Base-by-base conservation (phyloP, 1,140 invertebrate species). In the Drosophila miranda region DNA sequence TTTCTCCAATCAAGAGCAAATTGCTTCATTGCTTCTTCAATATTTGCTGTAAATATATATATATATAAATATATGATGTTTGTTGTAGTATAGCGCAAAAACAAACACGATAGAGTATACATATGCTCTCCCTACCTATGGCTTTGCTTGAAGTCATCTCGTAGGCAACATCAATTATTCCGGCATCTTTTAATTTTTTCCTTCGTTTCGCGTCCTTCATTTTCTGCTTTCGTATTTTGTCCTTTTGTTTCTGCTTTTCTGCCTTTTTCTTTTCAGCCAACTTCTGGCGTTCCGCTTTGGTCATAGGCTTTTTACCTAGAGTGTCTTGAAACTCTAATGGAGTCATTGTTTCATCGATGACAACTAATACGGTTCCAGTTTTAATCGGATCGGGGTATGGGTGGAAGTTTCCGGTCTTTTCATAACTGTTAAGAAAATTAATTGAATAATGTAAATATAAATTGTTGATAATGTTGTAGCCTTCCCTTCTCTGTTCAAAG, bases 351-450 rank as follows among this genome's bases (percentile, higher is more conserved):
- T 94, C 90, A 41, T 92, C 93, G 2, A 92, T 92, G 2, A 92
- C 86, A 26, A 94, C 91, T 16, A 93, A 44, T 11, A 93, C 79
- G 2, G 92, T 92, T 13, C 94, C 94, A 8, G 93, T 93, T 57
- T 91, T 89, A 4, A 92, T 69, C 13, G 90, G 91, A 23, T 91
- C 74, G 34, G 94, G 94, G 75, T 92, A 93, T 6, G 90, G 89
- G 60, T 93, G 92, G 54, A 94, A 94, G 43, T 91, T 90, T 34
- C 90, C 91, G 0, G 92, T 68, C 49, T 90, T 86, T 1, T 91
- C 62, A 81, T 93, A 94, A 71, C 90, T 91, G 16, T 28, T 38
- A 2, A 38, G 3, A 11, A 43, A 49, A 48, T 6, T 6, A 6
- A 28, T 21, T 7, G n/a, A 26, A 42, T 5, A 19, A 19, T 11